Conservation (phyloP, 2,797 vertebrate genomes). For the Chelon labrosus region DNA sequence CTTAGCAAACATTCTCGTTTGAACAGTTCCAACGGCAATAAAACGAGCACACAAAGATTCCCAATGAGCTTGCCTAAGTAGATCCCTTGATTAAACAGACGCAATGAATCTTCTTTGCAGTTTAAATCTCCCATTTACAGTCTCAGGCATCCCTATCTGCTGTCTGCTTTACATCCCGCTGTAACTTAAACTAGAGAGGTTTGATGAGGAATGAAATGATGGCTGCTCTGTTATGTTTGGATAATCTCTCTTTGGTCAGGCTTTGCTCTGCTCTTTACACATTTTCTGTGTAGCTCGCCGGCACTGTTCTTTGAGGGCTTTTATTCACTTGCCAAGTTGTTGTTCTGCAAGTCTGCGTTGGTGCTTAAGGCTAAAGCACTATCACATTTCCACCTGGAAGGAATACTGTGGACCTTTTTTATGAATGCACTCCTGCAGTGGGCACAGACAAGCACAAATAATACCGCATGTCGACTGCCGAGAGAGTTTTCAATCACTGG, state of each 20-base stretch:
- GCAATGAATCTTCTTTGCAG: slow-evolving; percentile 4
- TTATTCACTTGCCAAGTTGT: slow-evolving; percentile 22
- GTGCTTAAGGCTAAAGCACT: slow-evolving; percentile 8
- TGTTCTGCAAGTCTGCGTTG: slow-evolving; percentile 28
- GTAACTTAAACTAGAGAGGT: slow-evolving; percentile 27
- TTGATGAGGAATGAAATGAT: slow-evolving; percentile 25
- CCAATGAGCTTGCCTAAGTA: slow-evolving; percentile 30
- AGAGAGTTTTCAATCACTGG: background rate
- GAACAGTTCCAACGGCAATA: slow-evolving; percentile 6
- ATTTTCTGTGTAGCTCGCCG: slow-evolving; percentile 12
- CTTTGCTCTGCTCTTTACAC: slow-evolving; percentile 28
- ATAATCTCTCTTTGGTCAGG: slow-evolving; percentile 26
- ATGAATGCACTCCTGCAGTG: slow-evolving; percentile 2
- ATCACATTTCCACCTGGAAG: slow-evolving; percentile 38
- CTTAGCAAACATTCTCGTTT: slow-evolving; percentile 22
- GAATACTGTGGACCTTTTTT: slow-evolving; percentile 24
- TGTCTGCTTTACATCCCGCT: slow-evolving; percentile 31
- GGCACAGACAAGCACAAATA: background rate
- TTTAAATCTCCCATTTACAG: slow-evolving; percentile 33
- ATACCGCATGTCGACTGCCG: no score
- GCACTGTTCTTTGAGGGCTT: slow-evolving; percentile 10
- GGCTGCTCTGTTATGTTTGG: slow-evolving; percentile 16
- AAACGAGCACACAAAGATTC: slow-evolving; percentile 22
- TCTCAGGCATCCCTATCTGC: slow-evolving; percentile 4
- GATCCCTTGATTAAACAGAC: slow-evolving; percentile 43